Percentiles rank a stretch among this genome's conserved stretches.
These are phyloP conservation scores for Thelaira solivaga DNA, from an alignment of 2,888 invertebrate species.

Conservation along the genomic window DNA sequence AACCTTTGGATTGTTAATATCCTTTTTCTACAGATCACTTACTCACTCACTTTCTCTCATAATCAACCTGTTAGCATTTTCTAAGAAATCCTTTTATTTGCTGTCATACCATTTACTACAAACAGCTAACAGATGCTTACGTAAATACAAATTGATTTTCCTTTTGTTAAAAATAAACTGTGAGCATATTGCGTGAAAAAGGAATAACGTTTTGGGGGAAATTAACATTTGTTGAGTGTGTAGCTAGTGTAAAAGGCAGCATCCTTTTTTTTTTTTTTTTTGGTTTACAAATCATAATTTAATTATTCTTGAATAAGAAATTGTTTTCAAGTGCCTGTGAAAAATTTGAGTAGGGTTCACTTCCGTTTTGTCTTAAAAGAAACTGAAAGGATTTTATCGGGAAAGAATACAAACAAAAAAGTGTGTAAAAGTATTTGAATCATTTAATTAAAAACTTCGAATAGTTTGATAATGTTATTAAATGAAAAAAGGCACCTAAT, in stretches of 20 bases:
- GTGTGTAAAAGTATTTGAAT: neutral
- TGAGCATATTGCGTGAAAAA: slow-evolving; percentile 56
- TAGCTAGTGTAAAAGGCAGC: slow-evolving; percentile 58
- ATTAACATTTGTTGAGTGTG: slow-evolving; percentile 27
- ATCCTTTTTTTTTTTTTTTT: slow-evolving; percentile 24
- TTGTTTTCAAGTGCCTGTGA: slow-evolving; percentile 15
- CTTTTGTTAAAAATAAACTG: slow-evolving; percentile 28
- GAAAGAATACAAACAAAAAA: neutral
- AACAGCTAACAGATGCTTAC: slow-evolving; percentile 44
- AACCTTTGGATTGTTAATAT: neutral
- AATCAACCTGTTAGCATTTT: slow-evolving; percentile 56
- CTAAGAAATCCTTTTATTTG: slow-evolving; percentile 52
- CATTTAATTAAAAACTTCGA: neutral
- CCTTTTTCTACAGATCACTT: slow-evolving; percentile 13
- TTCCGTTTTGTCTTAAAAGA: slow-evolving; percentile 34
- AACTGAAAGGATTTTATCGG: slow-evolving; percentile 3
- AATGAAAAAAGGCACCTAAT: too few relatives aligned
- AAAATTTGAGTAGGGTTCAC: slow-evolving; percentile 44
- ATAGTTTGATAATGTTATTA: neutral
- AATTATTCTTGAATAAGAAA: neutral
- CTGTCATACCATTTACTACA: neutral
- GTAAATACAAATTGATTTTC: neutral
- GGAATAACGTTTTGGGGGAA: neutral
- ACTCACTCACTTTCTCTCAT: slow-evolving; percentile 1
- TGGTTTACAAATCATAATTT: slow-evolving; percentile 39